Conservation (phyloP, 35 echinoderm and acorn worm species). For the Apostichopus japonicus region DNA sequence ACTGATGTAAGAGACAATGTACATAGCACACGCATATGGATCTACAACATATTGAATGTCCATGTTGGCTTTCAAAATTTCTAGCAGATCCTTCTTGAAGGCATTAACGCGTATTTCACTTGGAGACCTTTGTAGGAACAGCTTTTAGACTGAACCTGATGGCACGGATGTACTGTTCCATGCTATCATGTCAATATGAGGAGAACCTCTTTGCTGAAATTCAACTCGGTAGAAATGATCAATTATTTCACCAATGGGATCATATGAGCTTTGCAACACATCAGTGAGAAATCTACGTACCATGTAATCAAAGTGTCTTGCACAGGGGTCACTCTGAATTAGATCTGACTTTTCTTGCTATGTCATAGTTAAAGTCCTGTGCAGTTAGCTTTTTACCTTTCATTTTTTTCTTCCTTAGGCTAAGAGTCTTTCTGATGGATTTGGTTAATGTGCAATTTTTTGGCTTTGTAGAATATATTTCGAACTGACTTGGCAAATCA, state of each 20-base stretch:
- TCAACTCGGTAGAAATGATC: conserved; percentile 68
- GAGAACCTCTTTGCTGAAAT: conserved; percentile 62
- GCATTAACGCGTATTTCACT: conserved; percentile 71
- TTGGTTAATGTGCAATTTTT: conserved; percentile 39
- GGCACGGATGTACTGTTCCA: conserved; percentile 63
- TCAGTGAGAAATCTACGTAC: conserved; percentile 54
- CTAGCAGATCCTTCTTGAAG: conserved; percentile 45
- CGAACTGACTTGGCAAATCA: conserved; percentile 37
- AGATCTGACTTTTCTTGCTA: conserved; percentile 68
- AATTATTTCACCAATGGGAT: conserved; percentile 49
- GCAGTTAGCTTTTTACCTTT: conserved; percentile 20
- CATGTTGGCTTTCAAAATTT: conserved; percentile 70
- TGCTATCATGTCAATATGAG: conserved; percentile 67
- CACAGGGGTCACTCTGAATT: conserved; percentile 64
- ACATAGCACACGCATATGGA: conserved; percentile 74
- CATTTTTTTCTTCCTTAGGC: background rate
- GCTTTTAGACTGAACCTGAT: conserved; percentile 52
- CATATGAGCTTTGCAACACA: conserved; percentile 50
- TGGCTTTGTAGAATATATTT: conserved; percentile 49
- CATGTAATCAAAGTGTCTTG: conserved; percentile 62
- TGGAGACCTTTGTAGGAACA: conserved; percentile 62
- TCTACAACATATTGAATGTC: conserved; percentile 75
- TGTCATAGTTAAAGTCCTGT: conserved; percentile 24
- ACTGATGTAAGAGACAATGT: conserved; percentile 82
- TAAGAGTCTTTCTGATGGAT: conserved; percentile 12